These are phyloP conservation scores for Drosophila sordidula DNA, from an alignment of 2,888 invertebrate species.

Conservation along the genomic window DNA sequence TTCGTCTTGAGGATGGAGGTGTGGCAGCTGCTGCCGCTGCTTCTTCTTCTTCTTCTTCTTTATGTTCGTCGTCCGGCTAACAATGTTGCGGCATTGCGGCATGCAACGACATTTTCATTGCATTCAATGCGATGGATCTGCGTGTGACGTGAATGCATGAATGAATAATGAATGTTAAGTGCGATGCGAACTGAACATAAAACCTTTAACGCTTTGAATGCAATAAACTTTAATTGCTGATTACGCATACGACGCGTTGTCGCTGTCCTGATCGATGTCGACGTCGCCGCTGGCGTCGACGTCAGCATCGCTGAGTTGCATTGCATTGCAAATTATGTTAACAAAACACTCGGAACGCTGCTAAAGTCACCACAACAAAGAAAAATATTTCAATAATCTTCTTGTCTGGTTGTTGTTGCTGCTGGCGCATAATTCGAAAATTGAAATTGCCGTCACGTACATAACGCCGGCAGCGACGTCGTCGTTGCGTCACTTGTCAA, in stretches of 20 bases:
- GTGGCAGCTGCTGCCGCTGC: too few relatives aligned
- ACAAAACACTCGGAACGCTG: slow-evolving; percentile 21
- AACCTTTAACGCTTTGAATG: slow-evolving; percentile 46
- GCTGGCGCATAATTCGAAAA: slow-evolving; percentile 60
- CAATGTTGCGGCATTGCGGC: slow-evolving; percentile 2
- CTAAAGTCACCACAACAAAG: slow-evolving; percentile 24
- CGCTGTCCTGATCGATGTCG: not conserved
- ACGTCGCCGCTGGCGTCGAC: not conserved
- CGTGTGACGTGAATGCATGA: slow-evolving; percentile 7
- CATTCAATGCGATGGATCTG: slow-evolving; percentile 3
- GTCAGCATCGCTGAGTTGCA: slow-evolving; percentile 10
- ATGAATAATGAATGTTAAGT: slow-evolving; percentile 20
- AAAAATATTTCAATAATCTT: slow-evolving; percentile 62
- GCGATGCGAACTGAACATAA: slow-evolving; percentile 11
- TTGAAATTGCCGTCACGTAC: slow-evolving; percentile 75
- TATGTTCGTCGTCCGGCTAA: too few relatives aligned
- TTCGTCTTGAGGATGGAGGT: not conserved
- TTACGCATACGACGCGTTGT: slow-evolving; percentile 53
- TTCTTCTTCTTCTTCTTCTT: not conserved
- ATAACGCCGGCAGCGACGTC: slow-evolving; percentile 54
- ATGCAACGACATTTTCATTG: slow-evolving; percentile 6
- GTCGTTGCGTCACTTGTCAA: slow-evolving; percentile 71
- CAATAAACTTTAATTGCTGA: slow-evolving; percentile 73
- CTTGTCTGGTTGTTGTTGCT: slow-evolving; percentile 16
- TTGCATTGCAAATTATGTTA: slow-evolving; percentile 47